A percentile compares a stretch with the other conserved stretches of the same genome.
phyloP scores from a whole-genome alignment of 92 coral and sea anemone genomes.

The Epizoanthus stellaris region DNA sequence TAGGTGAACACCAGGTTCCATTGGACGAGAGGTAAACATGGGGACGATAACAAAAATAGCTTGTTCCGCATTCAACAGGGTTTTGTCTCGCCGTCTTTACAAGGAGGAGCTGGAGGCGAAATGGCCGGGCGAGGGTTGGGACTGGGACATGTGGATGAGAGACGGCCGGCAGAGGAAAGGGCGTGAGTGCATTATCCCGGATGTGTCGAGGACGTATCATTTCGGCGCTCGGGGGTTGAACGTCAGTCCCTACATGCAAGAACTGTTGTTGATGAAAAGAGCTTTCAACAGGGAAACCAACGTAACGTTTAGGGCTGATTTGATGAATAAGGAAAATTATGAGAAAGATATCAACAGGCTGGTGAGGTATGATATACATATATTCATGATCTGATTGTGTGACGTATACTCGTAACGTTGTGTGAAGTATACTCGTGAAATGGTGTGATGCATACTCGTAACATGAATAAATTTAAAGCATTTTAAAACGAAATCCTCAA shows the following conservation, averaged over 20 bases:
- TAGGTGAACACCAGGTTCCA: neutral
- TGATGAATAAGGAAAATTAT: constrained; percentile 40
- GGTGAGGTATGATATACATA: constrained; percentile 43
- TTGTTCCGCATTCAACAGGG: constrained; percentile 13
- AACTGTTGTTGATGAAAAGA: constrained; percentile 35
- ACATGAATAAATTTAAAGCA: too few species aligned
- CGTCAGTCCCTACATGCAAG: constrained; percentile 40
- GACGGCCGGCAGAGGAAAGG: constrained; percentile 34
- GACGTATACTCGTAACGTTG: too few species aligned
- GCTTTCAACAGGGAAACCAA: constrained; percentile 44
- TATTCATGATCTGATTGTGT: too few species aligned
- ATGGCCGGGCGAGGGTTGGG: constrained; percentile 53
- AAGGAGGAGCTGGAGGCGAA: constrained; percentile 54
- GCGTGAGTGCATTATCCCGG: constrained; percentile 56
- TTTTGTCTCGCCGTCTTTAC: constrained; percentile 46
- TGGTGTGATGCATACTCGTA: too few species aligned
- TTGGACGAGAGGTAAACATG: too few species aligned
- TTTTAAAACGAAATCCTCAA: too few species aligned
- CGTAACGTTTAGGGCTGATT: constrained; percentile 16
- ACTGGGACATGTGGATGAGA: constrained; percentile 64
- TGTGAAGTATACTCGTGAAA: too few species aligned
- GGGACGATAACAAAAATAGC: too few species aligned
- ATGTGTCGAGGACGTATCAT: constrained; percentile 53
- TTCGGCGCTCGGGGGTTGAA: constrained; percentile 44
- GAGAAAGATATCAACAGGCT: constrained; percentile 37